Conservation (phyloP, 2,113 vertebrate genomes). For the Bucco capensis region DNA sequence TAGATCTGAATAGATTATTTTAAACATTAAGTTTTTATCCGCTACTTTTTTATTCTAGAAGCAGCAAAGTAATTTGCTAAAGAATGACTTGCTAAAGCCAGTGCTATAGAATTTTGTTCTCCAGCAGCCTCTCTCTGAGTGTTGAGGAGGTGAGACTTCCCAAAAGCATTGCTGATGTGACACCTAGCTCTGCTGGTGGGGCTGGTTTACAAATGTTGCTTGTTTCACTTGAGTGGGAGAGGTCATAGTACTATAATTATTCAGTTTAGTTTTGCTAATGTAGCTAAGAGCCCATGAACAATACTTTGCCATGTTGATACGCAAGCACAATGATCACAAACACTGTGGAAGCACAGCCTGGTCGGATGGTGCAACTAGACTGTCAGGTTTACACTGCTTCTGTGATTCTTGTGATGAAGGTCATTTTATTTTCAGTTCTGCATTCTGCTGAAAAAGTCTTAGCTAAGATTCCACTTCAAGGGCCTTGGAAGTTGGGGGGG, state of each 20-base stretch:
- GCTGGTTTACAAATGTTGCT: not conserved
- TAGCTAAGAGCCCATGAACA: not conserved
- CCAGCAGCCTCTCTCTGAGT: not conserved
- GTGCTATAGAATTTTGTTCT: not conserved
- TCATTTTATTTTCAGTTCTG: slow-evolving; percentile 3
- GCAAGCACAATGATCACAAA: not conserved
- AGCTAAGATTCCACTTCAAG: not conserved
- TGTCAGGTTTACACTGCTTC: not conserved
- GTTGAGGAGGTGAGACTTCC: not conserved
- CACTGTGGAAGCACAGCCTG: not conserved
- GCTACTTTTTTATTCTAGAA: not conserved
- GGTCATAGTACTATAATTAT: not conserved
- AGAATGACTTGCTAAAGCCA: not conserved
- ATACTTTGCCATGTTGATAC: not conserved
- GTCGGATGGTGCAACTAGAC: not conserved
- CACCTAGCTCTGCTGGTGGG: not conserved
- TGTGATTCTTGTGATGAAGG: not conserved
- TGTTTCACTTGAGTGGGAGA: not conserved
- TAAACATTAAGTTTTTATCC: not conserved
- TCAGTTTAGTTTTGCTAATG: not conserved
- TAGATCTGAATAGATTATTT: not conserved
- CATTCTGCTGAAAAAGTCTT: not conserved
- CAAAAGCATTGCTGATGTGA: not conserved
- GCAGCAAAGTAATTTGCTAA: not conserved
- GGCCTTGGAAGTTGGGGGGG: slow-evolving; percentile 1